Evolutionary conservation across 2,888 invertebrate genomes (phyloP), one percentile per base, ranked within the genome.

Genomic region (Phengaris arion): DNA sequence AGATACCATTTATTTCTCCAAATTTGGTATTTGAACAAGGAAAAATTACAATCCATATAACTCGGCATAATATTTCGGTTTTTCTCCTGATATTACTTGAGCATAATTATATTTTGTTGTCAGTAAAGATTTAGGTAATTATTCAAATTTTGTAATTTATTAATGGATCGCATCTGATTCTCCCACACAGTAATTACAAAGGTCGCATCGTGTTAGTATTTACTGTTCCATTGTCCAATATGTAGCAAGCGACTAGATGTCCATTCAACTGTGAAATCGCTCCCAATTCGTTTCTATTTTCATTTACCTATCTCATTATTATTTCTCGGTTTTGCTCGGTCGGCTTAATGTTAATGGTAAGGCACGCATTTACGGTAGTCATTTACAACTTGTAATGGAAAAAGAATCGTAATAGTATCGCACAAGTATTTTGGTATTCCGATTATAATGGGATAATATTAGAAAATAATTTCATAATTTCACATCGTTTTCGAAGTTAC

Each of bases 241-340:
- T 79, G 79, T 81, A 81, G 79, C 77, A 77, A 81, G 80, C 76
- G 13, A 54, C 78, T 79, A 80, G 80, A 79, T 82, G 77, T 68
- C 76, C 80, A 79, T 68, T 80, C 80, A 81, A 82, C 81, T 79
- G 81, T 82, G 79, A 81, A 82, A 76, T 81, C 76, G 78, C 79
- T 83, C 78, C 78, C 78, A 79, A 76, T 77, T 80, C 82, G 82
- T 83, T 83, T 81, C 79, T 80, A 80, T 83, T 79, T 77, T 75
- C 76, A 75, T 77, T 75, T 78, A 74, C 76, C 77, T 77, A 77
- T 78, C 78, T 80, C 81, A 82, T 81, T 76, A 77, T 75, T 80
- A 80, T 81, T 83, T 83, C 82, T 81, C 81, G 84, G 81, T 83
- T 81, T 80, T 79, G 76, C 78, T 82, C 76, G 76, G 10, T 35